A percentile compares a stretch with the other conserved stretches of the same genome.
These are phyloP conservation scores for Theonella swinhoei DNA, from an alignment of 37 sponge, comb jelly and placozoan genomes.

Conservation along the genomic window DNA sequence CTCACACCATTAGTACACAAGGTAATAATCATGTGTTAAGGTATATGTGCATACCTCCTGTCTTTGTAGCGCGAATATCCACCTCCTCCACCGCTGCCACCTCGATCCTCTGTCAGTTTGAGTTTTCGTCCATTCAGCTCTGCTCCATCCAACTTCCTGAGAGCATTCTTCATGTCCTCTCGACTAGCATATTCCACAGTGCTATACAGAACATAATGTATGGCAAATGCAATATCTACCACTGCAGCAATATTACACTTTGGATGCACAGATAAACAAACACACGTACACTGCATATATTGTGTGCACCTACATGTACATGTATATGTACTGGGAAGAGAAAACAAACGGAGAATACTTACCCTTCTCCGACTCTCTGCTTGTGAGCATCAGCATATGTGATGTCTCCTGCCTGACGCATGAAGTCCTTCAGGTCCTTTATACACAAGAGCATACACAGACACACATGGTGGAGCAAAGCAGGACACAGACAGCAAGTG, in stretches of 20 bases:
- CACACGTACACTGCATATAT: too few relatives aligned
- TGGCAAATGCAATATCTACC: background rate
- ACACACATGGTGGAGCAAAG: too few relatives aligned
- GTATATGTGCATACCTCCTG: background rate
- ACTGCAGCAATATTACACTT: too few relatives aligned
- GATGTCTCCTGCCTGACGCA: constrained; percentile 92
- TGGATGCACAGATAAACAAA: background rate
- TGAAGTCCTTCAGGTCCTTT: constrained; percentile 98
- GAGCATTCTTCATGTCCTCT: constrained; percentile 92
- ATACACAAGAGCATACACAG: too few relatives aligned
- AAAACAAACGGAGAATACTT: background rate
- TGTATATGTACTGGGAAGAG: background rate
- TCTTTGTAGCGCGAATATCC: background rate
- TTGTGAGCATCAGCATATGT: constrained; percentile 99
- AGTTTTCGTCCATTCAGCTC: constrained; percentile 92
- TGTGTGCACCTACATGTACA: too few relatives aligned
- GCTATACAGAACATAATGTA: constrained; percentile 22
- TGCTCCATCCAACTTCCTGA: constrained; percentile 88
- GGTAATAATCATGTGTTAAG: background rate
- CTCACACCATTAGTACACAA: too few relatives aligned
- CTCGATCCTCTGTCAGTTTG: constrained; percentile 69
- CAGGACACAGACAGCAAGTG: too few relatives aligned
- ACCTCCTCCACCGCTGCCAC: too few relatives aligned
- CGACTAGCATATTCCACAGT: constrained; percentile 89
- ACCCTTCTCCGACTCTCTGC: constrained; percentile 91